Evolutionary conservation across 2,888 invertebrate species (phyloP).

Genomic region (Andrena fulva): DNA sequence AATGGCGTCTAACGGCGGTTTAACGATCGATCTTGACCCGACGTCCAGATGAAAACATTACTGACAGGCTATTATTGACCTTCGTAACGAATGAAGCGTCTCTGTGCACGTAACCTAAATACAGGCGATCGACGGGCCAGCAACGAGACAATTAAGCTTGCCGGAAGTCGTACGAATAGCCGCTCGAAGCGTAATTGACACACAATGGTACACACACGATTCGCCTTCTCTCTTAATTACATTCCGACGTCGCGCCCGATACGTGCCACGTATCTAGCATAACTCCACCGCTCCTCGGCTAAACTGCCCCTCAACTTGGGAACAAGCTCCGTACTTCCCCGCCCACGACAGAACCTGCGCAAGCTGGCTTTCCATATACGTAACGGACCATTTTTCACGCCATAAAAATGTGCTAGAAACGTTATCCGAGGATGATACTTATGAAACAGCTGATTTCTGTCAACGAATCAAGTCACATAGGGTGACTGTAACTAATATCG

Average conservation of each 20-base stretch:
- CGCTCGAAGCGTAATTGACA: slow-evolving; percentile 74
- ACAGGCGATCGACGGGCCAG: slow-evolving; percentile 57
- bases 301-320: neutral
- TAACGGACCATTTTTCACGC: neutral
- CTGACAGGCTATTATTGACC: slow-evolving; percentile 53
- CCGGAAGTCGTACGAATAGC: slow-evolving; percentile 71
- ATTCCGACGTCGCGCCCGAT: slow-evolving; percentile 46
- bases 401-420: neutral
- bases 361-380: neutral
- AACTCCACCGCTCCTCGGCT: slow-evolving; percentile 2
- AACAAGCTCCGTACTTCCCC: slow-evolving; percentile 9
- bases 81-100: slow-evolving; percentile 67
- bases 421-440: neutral
- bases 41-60: slow-evolving; percentile 42
- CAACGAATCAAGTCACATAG: too few relatives aligned
- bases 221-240: slow-evolving; percentile 56
- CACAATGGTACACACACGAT: slow-evolving; percentile 60
- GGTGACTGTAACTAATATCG: too few relatives aligned
- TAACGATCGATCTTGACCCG: slow-evolving; percentile 47
- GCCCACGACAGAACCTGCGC: neutral
- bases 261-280: slow-evolving; percentile 27
- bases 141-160: slow-evolving; percentile 74
- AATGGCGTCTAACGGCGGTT: slow-evolving; percentile 23
- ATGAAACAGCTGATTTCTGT: too few relatives aligned
- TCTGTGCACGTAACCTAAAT: slow-evolving; percentile 55